Evolutionary conservation across 1,140 invertebrate species (phyloP).

Genomic region (Rhopalosiphum padi): DNA sequence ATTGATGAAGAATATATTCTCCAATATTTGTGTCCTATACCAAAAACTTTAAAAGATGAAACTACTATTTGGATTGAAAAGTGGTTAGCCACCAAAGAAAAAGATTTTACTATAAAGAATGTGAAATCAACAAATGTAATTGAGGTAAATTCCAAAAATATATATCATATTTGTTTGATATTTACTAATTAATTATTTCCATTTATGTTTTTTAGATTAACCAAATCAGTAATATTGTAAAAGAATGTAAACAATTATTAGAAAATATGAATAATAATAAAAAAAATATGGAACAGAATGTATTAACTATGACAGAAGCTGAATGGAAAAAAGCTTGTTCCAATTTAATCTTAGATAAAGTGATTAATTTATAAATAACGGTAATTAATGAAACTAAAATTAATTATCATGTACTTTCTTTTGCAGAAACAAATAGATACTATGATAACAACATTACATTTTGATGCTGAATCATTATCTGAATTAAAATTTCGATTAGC

Average conservation of each 20-base stretch:
- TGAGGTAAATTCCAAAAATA: not conserved
- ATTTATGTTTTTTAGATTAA: constrained; percentile 64
- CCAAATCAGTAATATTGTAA: constrained; percentile 61
- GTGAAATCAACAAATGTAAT: not conserved
- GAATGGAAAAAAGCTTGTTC: constrained; percentile 29
- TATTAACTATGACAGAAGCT: constrained; percentile 11
- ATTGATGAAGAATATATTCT: constrained; percentile 63
- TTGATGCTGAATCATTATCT: constrained; percentile 63
- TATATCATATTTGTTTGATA: not conserved
- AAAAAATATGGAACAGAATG: constrained; percentile 34
- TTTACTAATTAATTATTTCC: not conserved
- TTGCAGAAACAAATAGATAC: not conserved
- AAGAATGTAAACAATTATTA: constrained; percentile 63
- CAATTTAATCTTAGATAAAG: constrained; percentile 12
- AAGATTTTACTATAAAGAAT: constrained; percentile 59
- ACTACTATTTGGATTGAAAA: constrained; percentile 49
- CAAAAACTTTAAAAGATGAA: not conserved
- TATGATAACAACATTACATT: constrained; percentile 62
- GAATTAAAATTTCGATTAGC: constrained; percentile 65
- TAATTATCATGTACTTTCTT: not conserved
- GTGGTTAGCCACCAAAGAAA: constrained; percentile 65
- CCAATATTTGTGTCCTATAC: constrained; percentile 59
- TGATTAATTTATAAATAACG: not conserved
- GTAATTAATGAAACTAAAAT: not conserved
- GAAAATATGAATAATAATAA: constrained; percentile 64